phyloP scores from a whole-genome alignment of 2,888 invertebrate species.

The Mimachlamys varia region DNA sequence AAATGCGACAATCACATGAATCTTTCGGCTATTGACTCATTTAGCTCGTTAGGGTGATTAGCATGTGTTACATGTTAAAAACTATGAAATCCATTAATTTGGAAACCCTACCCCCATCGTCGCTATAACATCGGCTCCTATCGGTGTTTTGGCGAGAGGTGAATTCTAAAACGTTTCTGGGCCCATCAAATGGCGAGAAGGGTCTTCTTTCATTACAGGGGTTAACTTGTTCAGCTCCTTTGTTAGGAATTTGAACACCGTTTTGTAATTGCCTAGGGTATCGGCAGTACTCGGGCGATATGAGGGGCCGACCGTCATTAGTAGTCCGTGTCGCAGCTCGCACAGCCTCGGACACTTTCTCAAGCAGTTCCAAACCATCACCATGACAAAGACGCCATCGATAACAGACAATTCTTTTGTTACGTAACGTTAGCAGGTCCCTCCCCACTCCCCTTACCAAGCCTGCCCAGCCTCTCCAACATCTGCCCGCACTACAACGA shows the following conservation, averaged over 20 bases:
- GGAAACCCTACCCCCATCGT: conserved; percentile 20
- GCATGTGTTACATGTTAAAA: conserved; percentile 23
- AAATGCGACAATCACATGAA: neutral
- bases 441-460: neutral
- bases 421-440: neutral
- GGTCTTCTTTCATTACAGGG: conserved; percentile 29
- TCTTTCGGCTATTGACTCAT: neutral
- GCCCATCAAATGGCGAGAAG: conserved; percentile 9
- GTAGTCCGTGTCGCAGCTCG: neutral
- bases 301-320: conserved; percentile 8
- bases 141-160: conserved; percentile 31
- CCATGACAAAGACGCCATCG: conserved; percentile 21
- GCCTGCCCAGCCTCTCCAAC: neutral
- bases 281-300: neutral
- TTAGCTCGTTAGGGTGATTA: neutral
- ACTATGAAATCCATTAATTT: neutral
- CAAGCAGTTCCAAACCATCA: conserved; percentile 2
- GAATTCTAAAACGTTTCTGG: neutral
- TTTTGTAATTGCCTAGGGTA: conserved; percentile 32
- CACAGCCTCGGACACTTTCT: neutral
- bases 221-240: conserved; percentile 14
- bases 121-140: neutral
- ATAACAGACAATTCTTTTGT: conserved; percentile 6
- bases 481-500: neutral
- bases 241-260: conserved; percentile 23